phyloP scores from a whole-genome alignment of 2,113 vertebrate genomes.

The Cichladusa arquata region DNA sequence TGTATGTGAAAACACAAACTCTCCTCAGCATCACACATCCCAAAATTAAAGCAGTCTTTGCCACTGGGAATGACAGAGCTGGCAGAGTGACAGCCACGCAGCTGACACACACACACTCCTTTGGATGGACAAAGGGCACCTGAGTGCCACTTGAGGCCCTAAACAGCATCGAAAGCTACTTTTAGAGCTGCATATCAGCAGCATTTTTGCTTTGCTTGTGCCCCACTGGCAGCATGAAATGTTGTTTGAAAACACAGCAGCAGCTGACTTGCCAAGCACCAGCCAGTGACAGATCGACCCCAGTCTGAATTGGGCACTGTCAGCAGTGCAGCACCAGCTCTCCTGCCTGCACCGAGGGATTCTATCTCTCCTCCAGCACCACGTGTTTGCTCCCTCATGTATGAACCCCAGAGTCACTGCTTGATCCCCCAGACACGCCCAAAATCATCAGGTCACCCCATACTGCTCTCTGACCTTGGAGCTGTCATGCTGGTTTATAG shows the following conservation, averaged over 20 bases:
- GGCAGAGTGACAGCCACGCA: not conserved
- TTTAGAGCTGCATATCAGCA: not conserved
- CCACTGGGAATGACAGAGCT: not conserved
- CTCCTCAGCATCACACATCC: not conserved
- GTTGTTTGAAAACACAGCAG: not conserved
- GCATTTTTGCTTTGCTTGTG: not conserved
- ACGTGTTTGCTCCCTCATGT: not conserved
- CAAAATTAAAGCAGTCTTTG: not conserved
- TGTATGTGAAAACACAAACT: fast-evolving
- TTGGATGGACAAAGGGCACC: not conserved
- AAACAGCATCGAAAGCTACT: not conserved
- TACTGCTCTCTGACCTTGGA: not conserved
- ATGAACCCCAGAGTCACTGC: not conserved
- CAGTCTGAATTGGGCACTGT: not conserved
- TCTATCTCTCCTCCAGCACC: not conserved
- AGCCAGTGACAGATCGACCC: not conserved
- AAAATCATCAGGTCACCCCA: not conserved
- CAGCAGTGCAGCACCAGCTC: not conserved
- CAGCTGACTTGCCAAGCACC: not conserved
- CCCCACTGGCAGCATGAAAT: not conserved
- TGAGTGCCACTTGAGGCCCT: too few relatives aligned
- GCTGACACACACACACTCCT: not conserved
- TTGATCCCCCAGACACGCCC: not conserved
- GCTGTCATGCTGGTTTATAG: not conserved
- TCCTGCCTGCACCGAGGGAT: not conserved